Conservation (phyloP, 2,888 invertebrate genomes). For the Adelphocoris suturalis region DNA sequence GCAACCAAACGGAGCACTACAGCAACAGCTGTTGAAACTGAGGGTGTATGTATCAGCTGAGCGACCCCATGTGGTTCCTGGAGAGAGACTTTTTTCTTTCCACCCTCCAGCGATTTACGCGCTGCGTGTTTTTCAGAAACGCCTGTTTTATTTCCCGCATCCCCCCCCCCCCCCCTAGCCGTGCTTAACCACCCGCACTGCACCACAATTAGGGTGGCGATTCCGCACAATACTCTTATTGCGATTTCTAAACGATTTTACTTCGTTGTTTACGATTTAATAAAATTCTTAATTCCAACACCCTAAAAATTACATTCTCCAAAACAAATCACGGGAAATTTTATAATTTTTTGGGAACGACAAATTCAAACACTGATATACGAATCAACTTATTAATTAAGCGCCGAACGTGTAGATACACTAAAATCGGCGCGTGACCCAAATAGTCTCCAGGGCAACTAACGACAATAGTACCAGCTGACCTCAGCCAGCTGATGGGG, state of each 20-base stretch:
- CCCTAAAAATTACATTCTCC: no score
- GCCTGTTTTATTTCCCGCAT: conserved; percentile 34
- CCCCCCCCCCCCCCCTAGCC: not conserved
- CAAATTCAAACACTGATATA: no score
- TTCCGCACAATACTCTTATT: not conserved
- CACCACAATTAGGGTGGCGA: not conserved
- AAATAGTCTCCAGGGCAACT: not conserved
- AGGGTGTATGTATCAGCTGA: conserved; percentile 33
- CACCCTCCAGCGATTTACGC: conserved; percentile 11
- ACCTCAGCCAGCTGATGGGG: conserved; percentile 1
- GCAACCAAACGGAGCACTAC: conserved; percentile 42
- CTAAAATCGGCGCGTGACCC: not conserved
- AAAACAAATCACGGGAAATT: no score
- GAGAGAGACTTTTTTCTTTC: conserved; percentile 11
- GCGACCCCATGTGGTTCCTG: not conserved
- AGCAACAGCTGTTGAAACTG: conserved; percentile 46
- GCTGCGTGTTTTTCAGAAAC: conserved; percentile 26
- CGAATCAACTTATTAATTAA: no score
- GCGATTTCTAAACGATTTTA: no score
- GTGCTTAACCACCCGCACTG: not conserved
- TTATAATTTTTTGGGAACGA: no score
- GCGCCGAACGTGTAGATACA: no score
- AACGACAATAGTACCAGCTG: not conserved
- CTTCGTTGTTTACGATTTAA: no score
- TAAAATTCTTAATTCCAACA: no score